phyloP scores from a whole-genome alignment of 2,113 vertebrate genomes.

The Spea multiplicata region DNA sequence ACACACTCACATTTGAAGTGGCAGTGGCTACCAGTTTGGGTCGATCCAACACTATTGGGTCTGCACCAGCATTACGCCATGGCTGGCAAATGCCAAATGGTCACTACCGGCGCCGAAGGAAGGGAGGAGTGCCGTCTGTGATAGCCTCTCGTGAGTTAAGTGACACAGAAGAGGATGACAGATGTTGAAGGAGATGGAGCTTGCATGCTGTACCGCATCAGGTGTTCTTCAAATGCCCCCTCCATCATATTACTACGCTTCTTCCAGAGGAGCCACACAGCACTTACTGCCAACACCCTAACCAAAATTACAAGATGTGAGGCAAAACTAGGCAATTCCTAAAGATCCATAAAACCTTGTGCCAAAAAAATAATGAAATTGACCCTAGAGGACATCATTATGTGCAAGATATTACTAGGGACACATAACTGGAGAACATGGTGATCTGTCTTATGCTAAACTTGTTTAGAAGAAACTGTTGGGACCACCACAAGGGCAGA shows the following conservation, averaged over 20 bases:
- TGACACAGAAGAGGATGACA: slow-evolving; percentile 93
- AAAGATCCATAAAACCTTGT: slow-evolving; percentile 27
- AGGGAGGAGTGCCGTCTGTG: slow-evolving; percentile 70
- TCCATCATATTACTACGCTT: slow-evolving; percentile 24
- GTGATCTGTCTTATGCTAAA: slow-evolving; percentile 14
- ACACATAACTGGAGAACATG: background rate
- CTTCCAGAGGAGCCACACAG: slow-evolving; percentile 32
- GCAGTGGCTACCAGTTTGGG: slow-evolving; percentile 88
- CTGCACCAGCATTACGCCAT: slow-evolving; percentile 86
- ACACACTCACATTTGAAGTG: slow-evolving; percentile 93
- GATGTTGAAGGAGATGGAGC: slow-evolving; percentile 74
- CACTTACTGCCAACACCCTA: slow-evolving; percentile 41
- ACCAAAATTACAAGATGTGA: slow-evolving; percentile 18
- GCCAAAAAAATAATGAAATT: slow-evolving; percentile 32
- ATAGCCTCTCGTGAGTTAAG: slow-evolving; percentile 80
- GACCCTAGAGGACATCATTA: too few relatives aligned
- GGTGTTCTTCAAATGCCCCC: slow-evolving; percentile 9
- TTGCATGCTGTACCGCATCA: slow-evolving; percentile 15
- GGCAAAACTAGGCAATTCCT: slow-evolving; percentile 20
- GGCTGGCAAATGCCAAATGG: slow-evolving; percentile 95
- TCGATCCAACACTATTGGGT: slow-evolving; percentile 87
- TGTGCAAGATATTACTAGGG: background rate
- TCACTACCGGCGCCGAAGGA: slow-evolving; percentile 83
- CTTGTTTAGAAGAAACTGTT: background rate
- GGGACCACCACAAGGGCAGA: background rate